These are phyloP conservation scores for Poecilia gillii DNA, from an alignment of 2,797 vertebrate species.

Conservation along the genomic window DNA sequence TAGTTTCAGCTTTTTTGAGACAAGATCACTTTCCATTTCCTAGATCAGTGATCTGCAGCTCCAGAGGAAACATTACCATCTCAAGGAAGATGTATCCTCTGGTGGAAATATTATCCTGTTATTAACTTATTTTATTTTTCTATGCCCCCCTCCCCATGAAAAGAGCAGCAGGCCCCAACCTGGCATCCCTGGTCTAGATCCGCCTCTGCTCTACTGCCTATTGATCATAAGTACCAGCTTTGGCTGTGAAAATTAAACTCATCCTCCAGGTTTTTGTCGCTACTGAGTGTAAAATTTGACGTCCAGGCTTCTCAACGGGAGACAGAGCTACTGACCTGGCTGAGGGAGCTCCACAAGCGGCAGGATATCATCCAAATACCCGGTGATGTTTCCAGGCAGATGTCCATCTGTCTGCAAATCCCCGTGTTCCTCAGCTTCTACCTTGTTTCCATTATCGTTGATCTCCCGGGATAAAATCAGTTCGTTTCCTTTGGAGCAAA, in stretches of 20 bases:
- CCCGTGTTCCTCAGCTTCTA: not conserved
- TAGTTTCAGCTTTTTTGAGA: not conserved
- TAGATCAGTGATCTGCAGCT: not conserved
- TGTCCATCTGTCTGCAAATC: conserved; percentile 75
- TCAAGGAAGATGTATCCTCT: no score
- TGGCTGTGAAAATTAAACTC: not conserved
- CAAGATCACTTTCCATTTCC: not conserved
- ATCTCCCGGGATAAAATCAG: not conserved
- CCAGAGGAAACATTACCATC: no score
- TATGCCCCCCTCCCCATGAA: no score
- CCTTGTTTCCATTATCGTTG: not conserved
- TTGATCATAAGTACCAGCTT: not conserved
- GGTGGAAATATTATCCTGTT: no score
- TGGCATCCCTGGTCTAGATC: no score
- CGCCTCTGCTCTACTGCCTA: not conserved
- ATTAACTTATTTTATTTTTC: no score
- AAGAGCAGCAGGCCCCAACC: no score
- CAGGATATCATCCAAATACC: conserved; percentile 4
- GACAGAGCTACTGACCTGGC: conserved; percentile 43
- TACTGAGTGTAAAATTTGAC: not conserved
- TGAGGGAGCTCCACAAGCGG: conserved; percentile 35
- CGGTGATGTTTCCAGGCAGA: not conserved
- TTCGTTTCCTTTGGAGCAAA: conserved; percentile 33
- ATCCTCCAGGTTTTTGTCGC: not conserved
- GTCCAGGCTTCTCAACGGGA: no score